Percentiles rank a stretch among this genome's conserved stretches.
phyloP scores from a whole-genome alignment of 1,140 invertebrate species.

The Drosophila lacteicornis region DNA sequence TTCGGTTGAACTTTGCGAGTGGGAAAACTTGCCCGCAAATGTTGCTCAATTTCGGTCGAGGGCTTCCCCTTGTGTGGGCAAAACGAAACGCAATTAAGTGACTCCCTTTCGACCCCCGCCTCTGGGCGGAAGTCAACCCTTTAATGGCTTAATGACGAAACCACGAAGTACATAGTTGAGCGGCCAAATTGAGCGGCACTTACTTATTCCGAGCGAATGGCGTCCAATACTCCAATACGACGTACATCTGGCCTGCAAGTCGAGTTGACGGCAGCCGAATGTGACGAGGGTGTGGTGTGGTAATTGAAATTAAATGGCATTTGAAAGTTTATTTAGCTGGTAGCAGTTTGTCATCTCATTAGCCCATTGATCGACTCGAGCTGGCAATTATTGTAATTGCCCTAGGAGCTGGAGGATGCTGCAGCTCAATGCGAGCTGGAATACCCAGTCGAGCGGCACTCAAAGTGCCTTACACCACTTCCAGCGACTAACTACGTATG shows the following conservation, averaged over 20 bases:
- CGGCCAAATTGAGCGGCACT: slow-evolving; percentile 78
- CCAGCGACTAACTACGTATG: slow-evolving; percentile 44
- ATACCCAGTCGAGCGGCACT: background rate
- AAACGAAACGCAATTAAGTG: slow-evolving; percentile 59
- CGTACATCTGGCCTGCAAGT: slow-evolving; percentile 22
- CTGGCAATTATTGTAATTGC: slow-evolving; percentile 37
- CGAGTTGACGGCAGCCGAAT: slow-evolving; percentile 11
- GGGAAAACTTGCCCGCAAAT: slow-evolving; percentile 63
- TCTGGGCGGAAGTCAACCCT: slow-evolving; percentile 21
- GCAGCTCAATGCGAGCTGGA: slow-evolving; percentile 10
- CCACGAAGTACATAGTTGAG: slow-evolving; percentile 78
- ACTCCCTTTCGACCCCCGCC: background rate
- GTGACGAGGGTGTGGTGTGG: slow-evolving; percentile 21
- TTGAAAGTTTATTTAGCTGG: slow-evolving; percentile 47
- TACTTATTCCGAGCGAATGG: slow-evolving; percentile 66
- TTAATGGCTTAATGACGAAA: slow-evolving; percentile 80
- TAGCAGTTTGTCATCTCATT: slow-evolving; percentile 47
- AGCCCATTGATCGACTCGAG: slow-evolving; percentile 35
- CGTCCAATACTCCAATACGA: slow-evolving; percentile 39
- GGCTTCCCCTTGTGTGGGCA: slow-evolving; percentile 22
- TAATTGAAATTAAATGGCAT: slow-evolving; percentile 56
- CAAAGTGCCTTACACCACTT: slow-evolving; percentile 38
- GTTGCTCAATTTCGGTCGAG: slow-evolving; percentile 70
- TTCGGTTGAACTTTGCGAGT: slow-evolving; percentile 51
- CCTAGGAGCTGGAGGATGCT: background rate